Evolutionary conservation across 2,888 invertebrate genomes (phyloP), one percentile per base, ranked within the genome.

Genomic region (Melolontha melolontha): DNA sequence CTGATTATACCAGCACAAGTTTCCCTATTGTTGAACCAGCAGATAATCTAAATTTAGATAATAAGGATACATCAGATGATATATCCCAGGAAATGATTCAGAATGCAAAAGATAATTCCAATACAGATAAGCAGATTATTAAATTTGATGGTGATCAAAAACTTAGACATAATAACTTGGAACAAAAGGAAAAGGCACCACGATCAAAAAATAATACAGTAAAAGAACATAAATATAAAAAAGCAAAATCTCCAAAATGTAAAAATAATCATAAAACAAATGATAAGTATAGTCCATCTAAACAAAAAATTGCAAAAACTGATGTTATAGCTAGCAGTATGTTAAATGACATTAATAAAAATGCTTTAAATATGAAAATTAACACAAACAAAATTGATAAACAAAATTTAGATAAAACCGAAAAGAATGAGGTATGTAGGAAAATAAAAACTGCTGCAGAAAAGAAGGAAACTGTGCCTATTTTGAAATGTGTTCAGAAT

Each of bases 381-480:
- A 29, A 47, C 34, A 16, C 17, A 5, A 49, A 27, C n/a, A 51
- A 52, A 34, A 10, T 2, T 34, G 44, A 51, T 29, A 63, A 12
- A n/a, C 1, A 14, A 44, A 41, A 44, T 14, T 39, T n/a, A 5
- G 16, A 49, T 10, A 49, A 16, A 42, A 34, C 7, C 14, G 12
- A 29, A 14, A 14, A 11, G 5, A 54, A 44, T 17, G 64, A 52
- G 29, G 50, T 5, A 1, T 12, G 42, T 34, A 59, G 50, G 39
- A 66, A 66, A 50, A 34, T 66, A 50, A 66, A 66, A 59, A 66
- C 66, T 17, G 50, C 66, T 10, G 66, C 66, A 22, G 66, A 66
- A 16, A 66, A 66, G 49, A 66, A 66, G 41, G 66, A 50, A 50
- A 66, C 66, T 11, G 34, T 14, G 17, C 52, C 52, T 14, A 11